Conservation (phyloP, 2,113 vertebrate species). For the Taxidea taxus region DNA sequence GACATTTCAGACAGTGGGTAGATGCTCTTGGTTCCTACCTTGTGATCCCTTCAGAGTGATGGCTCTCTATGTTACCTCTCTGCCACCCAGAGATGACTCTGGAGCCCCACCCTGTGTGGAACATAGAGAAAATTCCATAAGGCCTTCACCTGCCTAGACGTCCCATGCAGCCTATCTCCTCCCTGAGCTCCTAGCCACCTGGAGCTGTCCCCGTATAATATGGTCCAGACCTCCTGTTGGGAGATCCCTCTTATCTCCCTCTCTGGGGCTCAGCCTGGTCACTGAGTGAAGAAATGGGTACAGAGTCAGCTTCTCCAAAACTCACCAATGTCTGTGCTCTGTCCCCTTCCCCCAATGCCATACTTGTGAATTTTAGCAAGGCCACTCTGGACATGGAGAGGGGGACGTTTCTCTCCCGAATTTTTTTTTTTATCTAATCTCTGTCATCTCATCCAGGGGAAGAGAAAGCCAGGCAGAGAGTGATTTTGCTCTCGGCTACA, state of each 20-base stretch:
- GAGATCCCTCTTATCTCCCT: neutral
- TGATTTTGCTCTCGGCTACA: neutral
- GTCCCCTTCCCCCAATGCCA: accelerated
- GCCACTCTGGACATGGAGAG: neutral
- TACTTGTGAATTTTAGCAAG: neutral
- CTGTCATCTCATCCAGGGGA: neutral
- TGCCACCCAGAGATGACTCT: neutral
- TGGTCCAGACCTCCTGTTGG: neutral
- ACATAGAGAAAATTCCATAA: neutral
- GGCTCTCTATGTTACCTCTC: neutral
- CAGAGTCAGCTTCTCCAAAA: neutral
- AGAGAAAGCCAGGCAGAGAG: neutral
- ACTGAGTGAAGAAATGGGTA: neutral
- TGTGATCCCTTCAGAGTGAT: neutral
- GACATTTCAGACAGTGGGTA: neutral
- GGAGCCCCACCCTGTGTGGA: neutral
- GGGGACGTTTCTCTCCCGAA: neutral
- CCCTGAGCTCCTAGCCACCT: no score
- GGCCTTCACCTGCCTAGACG: neutral
- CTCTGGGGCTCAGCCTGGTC: neutral
- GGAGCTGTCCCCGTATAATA: neutral
- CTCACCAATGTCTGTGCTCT: neutral
- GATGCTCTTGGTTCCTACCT: no score
- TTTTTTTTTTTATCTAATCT: neutral
- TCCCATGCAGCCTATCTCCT: accelerated